phyloP scores from a whole-genome alignment of 2,888 invertebrate species.

The Polylopha cassiicola region DNA sequence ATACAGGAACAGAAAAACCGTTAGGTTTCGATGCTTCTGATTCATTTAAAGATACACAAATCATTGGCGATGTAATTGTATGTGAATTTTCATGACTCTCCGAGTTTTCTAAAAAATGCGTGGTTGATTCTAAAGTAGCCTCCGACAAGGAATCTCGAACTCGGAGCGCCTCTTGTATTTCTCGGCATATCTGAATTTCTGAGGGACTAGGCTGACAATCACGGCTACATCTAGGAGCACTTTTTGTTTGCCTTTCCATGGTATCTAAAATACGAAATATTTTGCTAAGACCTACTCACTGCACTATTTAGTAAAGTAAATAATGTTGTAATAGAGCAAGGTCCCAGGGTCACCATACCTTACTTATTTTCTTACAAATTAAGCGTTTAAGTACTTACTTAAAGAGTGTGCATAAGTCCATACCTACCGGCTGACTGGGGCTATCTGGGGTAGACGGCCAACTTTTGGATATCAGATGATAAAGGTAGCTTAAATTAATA shows the following conservation, averaged over 20 bases:
- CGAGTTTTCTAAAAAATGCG: constrained; percentile 9
- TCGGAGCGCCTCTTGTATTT: background rate
- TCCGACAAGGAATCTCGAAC: constrained; percentile 2
- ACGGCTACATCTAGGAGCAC: constrained; percentile 2
- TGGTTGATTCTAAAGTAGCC: constrained; percentile 10
- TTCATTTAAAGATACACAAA: constrained; percentile 1
- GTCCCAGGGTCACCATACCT: too few relatives aligned
- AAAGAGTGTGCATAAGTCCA: too few relatives aligned
- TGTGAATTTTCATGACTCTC: background rate
- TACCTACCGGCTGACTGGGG: too few relatives aligned
- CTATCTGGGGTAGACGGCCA: too few relatives aligned
- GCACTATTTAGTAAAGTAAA: background rate
- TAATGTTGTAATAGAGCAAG: background rate
- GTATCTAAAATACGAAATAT: background rate
- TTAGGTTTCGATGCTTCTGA: background rate
- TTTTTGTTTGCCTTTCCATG: constrained; percentile 12
- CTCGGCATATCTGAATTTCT: constrained; percentile 4
- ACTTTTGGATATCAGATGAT: too few relatives aligned
- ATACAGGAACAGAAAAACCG: constrained; percentile 7
- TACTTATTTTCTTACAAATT: too few relatives aligned
- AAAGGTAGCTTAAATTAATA: too few relatives aligned
- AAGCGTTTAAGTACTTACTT: too few relatives aligned
- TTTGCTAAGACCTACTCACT: background rate
- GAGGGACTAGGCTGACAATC: constrained; percentile 11
- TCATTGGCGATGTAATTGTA: background rate